phyloP scores from a whole-genome alignment of 2,888 invertebrate species.

The Liposcelis brunnea region DNA sequence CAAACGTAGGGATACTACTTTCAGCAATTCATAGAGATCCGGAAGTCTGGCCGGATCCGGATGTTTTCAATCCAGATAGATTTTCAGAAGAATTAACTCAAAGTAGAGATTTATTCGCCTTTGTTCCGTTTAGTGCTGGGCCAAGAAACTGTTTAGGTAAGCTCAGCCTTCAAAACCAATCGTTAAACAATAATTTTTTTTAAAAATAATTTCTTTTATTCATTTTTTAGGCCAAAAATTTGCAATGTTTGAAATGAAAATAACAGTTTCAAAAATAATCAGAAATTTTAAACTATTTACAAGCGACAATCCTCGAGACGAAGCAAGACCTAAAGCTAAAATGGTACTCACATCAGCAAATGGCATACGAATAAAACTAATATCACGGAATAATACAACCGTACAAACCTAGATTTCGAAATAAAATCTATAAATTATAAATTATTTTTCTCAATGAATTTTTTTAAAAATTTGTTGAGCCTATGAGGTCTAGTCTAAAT shows the following conservation, averaged over 20 bases:
- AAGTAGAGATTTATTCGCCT: slow-evolving; percentile 36
- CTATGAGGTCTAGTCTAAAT: too few species aligned
- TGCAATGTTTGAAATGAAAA: neutral
- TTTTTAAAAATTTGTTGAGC: too few species aligned
- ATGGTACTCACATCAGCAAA: too few species aligned
- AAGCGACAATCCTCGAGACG: neutral
- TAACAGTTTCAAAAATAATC: neutral
- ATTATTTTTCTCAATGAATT: too few species aligned
- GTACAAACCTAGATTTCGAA: too few species aligned
- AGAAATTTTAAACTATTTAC: neutral
- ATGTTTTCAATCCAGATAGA: slow-evolving; percentile 36
- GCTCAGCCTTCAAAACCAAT: too few species aligned
- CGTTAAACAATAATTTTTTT: too few species aligned
- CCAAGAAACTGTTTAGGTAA: slow-evolving; percentile 36
- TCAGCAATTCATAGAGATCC: slow-evolving; percentile 37
- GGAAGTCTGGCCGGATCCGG: slow-evolving; percentile 36
- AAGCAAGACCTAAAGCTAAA: too few species aligned
- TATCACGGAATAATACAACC: too few species aligned
- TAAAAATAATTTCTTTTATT: too few species aligned
- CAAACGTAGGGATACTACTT: slow-evolving; percentile 35
- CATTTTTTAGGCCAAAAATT: neutral
- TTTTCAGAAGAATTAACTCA: slow-evolving; percentile 33
- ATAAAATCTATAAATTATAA: too few species aligned
- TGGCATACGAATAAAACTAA: too few species aligned
- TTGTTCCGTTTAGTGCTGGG: slow-evolving; percentile 40